Base-by-base conservation (phyloP, 2,888 invertebrate species). In the Dryobotodes eremita region DNA sequence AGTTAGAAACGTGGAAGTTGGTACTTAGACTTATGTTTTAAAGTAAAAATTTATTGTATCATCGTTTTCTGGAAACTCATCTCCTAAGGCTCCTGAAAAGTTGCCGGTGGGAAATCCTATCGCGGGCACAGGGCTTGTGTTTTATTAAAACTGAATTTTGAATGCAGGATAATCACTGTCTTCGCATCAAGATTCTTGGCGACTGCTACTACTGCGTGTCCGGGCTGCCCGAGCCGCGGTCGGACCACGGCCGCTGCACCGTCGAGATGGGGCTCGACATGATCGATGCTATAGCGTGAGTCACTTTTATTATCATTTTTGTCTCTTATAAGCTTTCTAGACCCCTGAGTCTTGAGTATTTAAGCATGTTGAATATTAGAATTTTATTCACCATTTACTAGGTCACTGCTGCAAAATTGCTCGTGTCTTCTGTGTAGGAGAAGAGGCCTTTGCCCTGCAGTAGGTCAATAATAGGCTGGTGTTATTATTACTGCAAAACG, bases 181-280 rank as follows among this genome's bases (percentile, higher is more conserved):
- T 98, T 91, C 97, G 98, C 88, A 98, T 98, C 92, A 98, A 98
- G 96, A 98, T 98, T 92, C 97, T 98, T 87, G 99, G 99, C 71
- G 99, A 99, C 95, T 99, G 99, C 93, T 99, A 99, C 97, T 99
- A 99, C 97, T 99, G 99, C 95, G 98, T 99, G 84, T 98, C 98
- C 86, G 99, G 99, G 36, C 96, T 99, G 90, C 99, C 99, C 31
- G 99, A 99, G 92, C 98, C 99, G 20, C 97, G 99, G 59, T 98
- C 98, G 36, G 99, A 99, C 96, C 99, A 99, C 95, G 99, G 99
- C 64, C 98, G 98, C 89, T 99, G 99, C 96, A 98, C 98, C 88
- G 98, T 98, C 78, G 98, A 98, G 97, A 98, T 98, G 98, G 98
- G 98, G 7, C 97, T 98, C 80, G 98, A 98, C 93, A 98, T 98